These are phyloP conservation scores for Hirtodrosophila duncani DNA, from an alignment of 2,888 invertebrate genomes.

Conservation along the genomic window DNA sequence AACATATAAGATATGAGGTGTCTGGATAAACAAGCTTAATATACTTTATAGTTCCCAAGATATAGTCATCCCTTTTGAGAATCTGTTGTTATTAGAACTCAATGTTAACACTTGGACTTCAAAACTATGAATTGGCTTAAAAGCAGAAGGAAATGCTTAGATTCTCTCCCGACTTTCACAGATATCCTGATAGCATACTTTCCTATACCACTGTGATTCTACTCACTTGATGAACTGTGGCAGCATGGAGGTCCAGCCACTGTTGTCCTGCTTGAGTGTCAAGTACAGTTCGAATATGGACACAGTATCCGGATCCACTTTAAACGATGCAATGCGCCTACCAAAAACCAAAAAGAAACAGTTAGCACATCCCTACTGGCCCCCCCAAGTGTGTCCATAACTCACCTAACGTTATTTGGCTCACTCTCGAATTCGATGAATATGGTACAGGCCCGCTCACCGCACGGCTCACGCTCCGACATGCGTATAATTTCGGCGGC, in stretches of 20 bases:
- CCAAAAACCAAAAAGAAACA: conserved; percentile 5
- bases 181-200: no score
- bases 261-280: conserved; percentile 90
- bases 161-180: no score
- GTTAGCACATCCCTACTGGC: not conserved
- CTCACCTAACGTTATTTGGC: conserved; percentile 80
- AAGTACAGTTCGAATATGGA: conserved; percentile 94
- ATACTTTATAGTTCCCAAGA: no score
- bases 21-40: no score
- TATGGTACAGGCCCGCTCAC: conserved; percentile 90
- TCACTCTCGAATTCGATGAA: conserved; percentile 90
- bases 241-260: conserved; percentile 91
- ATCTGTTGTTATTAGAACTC: not conserved
- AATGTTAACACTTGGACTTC: no score
- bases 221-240: conserved; percentile 95
- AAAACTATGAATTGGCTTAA: no score
- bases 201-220: not conserved
- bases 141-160: no score
- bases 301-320: conserved; percentile 91
- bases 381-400: not conserved
- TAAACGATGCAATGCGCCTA: conserved; percentile 88
- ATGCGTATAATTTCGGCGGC: conserved; percentile 88
- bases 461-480: conserved; percentile 94
- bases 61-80: not conserved
- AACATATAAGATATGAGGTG: no score